Evolutionary conservation across 37 sponge, comb jelly and placozoan genomes (phyloP), one percentile per base, ranked within the genome.

Genomic region (Spongilla lacustris): DNA sequence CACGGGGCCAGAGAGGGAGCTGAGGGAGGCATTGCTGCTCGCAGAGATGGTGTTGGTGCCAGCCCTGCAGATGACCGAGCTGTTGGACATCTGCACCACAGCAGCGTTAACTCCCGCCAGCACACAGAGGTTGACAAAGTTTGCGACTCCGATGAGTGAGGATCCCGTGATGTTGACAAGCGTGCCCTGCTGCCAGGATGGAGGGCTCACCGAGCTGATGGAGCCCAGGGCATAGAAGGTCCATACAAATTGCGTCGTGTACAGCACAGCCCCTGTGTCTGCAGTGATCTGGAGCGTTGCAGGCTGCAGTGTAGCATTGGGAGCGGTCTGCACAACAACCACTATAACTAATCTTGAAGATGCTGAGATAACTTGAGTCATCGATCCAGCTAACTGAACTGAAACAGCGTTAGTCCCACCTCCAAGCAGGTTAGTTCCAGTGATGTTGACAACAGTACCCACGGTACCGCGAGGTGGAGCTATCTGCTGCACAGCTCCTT

Each of bases 111-210:
- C 48, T 21, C 81, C 87, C 46, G 91, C 86, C 23, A 93, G 80
- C 2, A 32, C 12, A 28, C 93, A 91, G 12, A 22, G 27, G 13
- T 67, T 33, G 31, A 88, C n/a, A 28, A 11, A 1, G 14, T 26
- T 36, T 23, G 68, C 81, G 34, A 82, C 25, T 36, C 94, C 93
- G 24, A 92, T 50, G 28, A 95, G 71, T 28, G 49, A 33, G 1
- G 30, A 0, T 24, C 96, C 96, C 41, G 30, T 48, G 25, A 92
- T 81, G 30, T 68, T 84, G 5, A 95, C 93, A 0, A 31, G 31
- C 21, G 90, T 81, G 9, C 96, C 96, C 27, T 74, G 71, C 75
- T 89, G 96, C 30, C 90, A 88, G 27, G 72, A 23, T 13, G 74
- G 0, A 2, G 96, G 96, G 0, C 19, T 17, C 32, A 95, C 74